These are phyloP conservation scores for Clupea harengus DNA, from an alignment of 2,113 vertebrate genomes.

Conservation along the genomic window DNA sequence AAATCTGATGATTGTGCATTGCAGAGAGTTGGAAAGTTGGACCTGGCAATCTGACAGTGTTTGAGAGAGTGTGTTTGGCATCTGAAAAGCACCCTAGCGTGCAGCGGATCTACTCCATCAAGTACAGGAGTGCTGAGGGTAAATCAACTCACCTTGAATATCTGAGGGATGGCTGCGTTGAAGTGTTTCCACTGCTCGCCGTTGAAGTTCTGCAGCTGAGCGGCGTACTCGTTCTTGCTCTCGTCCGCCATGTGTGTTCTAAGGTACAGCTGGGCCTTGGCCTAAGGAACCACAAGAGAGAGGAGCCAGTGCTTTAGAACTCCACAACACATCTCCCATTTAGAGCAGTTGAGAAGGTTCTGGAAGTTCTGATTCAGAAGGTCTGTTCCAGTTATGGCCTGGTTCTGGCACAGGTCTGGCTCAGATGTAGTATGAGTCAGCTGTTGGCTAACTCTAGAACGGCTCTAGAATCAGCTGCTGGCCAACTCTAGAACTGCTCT, in stretches of 20 bases:
- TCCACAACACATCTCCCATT: background rate
- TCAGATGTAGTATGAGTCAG: too few relatives aligned
- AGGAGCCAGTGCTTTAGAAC: background rate
- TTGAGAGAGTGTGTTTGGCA: background rate
- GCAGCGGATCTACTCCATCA: background rate
- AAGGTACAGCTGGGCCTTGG: conserved; percentile 91
- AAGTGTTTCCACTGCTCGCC: conserved; percentile 96
- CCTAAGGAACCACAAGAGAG: conserved; percentile 64
- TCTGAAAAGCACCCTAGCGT: background rate
- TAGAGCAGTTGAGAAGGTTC: background rate
- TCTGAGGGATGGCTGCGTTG: conserved; percentile 90
- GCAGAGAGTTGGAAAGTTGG: background rate
- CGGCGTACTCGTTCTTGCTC: conserved; percentile 97
- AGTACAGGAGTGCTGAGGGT: too few relatives aligned
- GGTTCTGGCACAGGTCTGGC: too few relatives aligned
- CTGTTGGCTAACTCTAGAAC: too few relatives aligned
- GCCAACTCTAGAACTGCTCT: too few relatives aligned
- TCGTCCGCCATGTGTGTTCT: conserved; percentile 94
- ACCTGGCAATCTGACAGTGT: background rate
- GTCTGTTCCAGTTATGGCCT: too few relatives aligned
- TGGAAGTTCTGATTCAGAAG: background rate
- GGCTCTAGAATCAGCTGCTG: too few relatives aligned
- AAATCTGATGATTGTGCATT: background rate
- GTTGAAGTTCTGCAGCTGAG: conserved; percentile 95
- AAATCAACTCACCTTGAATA: conserved; percentile 85